A percentile compares a stretch with the other conserved stretches of the same genome.
phyloP scores from a whole-genome alignment of 2,797 vertebrate genomes.

The Acanthurus lineatus region DNA sequence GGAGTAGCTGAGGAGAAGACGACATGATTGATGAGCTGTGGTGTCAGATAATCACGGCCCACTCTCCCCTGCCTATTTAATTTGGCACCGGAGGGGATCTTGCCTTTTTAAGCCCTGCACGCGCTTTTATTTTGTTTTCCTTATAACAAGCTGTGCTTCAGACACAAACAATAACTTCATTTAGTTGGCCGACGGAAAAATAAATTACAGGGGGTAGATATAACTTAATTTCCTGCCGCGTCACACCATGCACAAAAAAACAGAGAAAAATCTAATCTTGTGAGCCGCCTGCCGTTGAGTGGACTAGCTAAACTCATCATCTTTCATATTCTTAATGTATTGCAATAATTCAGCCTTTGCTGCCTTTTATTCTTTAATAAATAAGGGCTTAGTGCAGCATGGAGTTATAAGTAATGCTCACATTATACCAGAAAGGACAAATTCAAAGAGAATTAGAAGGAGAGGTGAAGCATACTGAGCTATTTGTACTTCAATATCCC shows the following conservation, averaged over 20 bases:
- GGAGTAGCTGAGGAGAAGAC: conserved; percentile 82
- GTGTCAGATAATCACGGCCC: conserved; percentile 88
- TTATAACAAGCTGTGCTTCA: conserved; percentile 86
- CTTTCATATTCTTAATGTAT: conserved; percentile 87
- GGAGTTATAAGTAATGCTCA: conserved; percentile 80
- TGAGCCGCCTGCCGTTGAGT: conserved; percentile 75
- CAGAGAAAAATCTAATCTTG: conserved; percentile 85
- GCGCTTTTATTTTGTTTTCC: conserved; percentile 79
- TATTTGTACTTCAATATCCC: conserved; percentile 81
- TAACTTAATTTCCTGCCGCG: conserved; percentile 88
- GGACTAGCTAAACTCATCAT: conserved; percentile 87
- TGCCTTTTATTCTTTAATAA: conserved; percentile 87
- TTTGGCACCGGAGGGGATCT: conserved; percentile 86
- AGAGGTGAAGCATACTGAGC: conserved; percentile 58
- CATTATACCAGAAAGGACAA: conserved; percentile 83
- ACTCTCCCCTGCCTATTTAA: conserved; percentile 87
- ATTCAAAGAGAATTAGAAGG: conserved; percentile 71
- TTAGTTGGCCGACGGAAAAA: conserved; percentile 86
- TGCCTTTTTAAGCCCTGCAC: conserved; percentile 80
- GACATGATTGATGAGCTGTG: conserved; percentile 88
- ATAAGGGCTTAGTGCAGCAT: conserved; percentile 84
- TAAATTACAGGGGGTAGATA: conserved; percentile 86
- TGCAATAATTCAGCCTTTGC: conserved; percentile 87
- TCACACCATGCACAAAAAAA: conserved; percentile 77
- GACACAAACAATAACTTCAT: conserved; percentile 90